A percentile compares a stretch with the other conserved stretches of the same genome.
These are phyloP conservation scores for Toxotes jaculatrix DNA, from an alignment of 2,113 vertebrate genomes.

Conservation along the genomic window DNA sequence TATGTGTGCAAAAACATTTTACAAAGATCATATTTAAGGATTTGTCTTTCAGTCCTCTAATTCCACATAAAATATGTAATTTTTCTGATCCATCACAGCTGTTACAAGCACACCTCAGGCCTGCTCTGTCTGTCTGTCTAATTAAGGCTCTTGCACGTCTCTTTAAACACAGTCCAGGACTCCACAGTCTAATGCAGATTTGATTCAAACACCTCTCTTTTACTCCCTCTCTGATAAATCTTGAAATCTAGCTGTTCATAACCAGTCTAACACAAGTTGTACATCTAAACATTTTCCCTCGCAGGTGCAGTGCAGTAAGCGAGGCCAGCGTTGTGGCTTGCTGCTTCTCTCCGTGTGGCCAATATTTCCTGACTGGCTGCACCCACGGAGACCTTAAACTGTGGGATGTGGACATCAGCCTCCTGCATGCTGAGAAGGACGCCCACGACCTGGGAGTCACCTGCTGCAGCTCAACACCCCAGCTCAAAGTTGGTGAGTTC, in stretches of 20 bases:
- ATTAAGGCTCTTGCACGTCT: slow-evolving; percentile 14
- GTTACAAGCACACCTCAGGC: neutral
- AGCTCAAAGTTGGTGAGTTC: slow-evolving; percentile 62
- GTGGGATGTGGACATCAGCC: slow-evolving; percentile 88
- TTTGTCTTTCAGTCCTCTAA: neutral
- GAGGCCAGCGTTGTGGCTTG: slow-evolving; percentile 90
- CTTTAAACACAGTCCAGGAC: neutral
- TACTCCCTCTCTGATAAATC: neutral
- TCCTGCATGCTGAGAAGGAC: slow-evolving; percentile 85
- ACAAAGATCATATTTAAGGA: neutral
- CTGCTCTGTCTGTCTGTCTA: neutral
- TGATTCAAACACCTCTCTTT: neutral
- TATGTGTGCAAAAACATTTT: neutral
- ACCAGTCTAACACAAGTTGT: neutral
- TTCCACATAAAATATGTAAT: neutral
- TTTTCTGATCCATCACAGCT: no score
- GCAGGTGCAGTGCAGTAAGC: slow-evolving; percentile 84
- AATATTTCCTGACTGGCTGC: slow-evolving; percentile 90
- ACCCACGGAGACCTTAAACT: slow-evolving; percentile 88
- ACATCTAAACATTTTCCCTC: neutral
- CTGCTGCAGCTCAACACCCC: slow-evolving; percentile 89
- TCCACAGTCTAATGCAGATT: neutral
- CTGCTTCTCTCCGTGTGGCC: slow-evolving; percentile 88
- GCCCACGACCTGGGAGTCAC: slow-evolving; percentile 92
- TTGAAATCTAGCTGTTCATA: neutral